Evolutionary conservation across 2,888 invertebrate species (phyloP).

Genomic region (Phalera bucephala): DNA sequence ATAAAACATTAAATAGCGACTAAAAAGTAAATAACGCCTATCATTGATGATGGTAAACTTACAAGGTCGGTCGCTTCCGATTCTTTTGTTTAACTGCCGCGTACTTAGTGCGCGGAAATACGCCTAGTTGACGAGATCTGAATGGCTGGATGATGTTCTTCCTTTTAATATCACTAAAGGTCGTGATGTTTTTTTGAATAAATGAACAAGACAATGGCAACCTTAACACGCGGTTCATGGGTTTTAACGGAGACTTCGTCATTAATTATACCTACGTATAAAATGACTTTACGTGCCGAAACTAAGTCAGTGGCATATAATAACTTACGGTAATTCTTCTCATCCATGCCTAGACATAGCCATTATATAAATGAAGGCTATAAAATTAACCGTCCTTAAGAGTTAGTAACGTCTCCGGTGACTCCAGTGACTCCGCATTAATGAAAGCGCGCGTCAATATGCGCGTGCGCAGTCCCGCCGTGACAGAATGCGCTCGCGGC

Average conservation of each 20-base stretch:
- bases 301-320: constrained; percentile 33
- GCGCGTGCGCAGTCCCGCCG: constrained; percentile 69
- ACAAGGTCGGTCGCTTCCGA: constrained; percentile 69
- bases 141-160: constrained; percentile 69
- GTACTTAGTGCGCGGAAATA: constrained; percentile 71
- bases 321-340: constrained; percentile 37
- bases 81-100: constrained; percentile 66
- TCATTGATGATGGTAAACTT: constrained; percentile 46
- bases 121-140: constrained; percentile 74
- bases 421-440: constrained; percentile 67
- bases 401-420: constrained; percentile 50
- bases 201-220: constrained; percentile 59
- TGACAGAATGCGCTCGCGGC: constrained; percentile 72
- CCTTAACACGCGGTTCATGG: constrained; percentile 39
- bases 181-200: constrained; percentile 54
- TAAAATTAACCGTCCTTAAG: constrained; percentile 56
- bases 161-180: constrained; percentile 50
- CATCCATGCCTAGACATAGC: constrained; percentile 44
- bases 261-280: constrained; percentile 10
- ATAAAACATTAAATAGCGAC: constrained; percentile 32
- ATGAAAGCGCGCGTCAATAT: constrained; percentile 72
- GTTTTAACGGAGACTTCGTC: constrained; percentile 14
- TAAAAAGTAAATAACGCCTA: constrained; percentile 37
- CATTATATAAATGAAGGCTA: constrained; percentile 44
- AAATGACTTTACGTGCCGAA: constrained; percentile 20